Percentiles rank a stretch among this genome's conserved stretches.
Evolutionary conservation across 1,140 invertebrate genomes (phyloP).

Genomic region (Episyrphus balteatus): DNA sequence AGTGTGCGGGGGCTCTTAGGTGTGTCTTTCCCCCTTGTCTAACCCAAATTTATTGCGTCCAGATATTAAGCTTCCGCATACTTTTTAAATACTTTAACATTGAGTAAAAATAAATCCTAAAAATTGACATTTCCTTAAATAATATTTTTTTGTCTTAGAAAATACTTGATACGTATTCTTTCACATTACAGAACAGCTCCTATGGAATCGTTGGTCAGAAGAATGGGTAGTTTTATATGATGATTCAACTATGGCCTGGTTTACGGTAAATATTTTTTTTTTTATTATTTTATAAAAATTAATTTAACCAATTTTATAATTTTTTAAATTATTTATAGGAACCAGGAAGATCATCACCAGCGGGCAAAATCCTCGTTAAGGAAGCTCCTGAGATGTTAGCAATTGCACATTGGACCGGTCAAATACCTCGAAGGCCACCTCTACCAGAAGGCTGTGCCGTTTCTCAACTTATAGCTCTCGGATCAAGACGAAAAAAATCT

Average conservation of each 20-base stretch:
- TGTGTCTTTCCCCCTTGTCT: too few species aligned
- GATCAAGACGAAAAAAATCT: constrained; percentile 44
- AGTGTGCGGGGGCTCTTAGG: too few species aligned
- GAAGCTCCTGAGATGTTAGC: constrained; percentile 67
- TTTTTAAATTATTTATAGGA: constrained; percentile 10
- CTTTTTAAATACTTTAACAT: too few species aligned
- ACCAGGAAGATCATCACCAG: constrained; percentile 30
- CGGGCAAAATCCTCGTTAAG: constrained; percentile 46
- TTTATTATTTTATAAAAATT: background rate
- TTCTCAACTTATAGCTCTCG: constrained; percentile 59
- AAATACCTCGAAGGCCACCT: constrained; percentile 55
- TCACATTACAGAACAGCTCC: constrained; percentile 51
- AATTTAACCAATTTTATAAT: background rate
- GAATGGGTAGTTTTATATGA: constrained; percentile 71
- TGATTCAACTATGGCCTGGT: constrained; percentile 68
- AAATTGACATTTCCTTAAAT: background rate
- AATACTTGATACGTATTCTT: too few species aligned
- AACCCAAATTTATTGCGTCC: too few species aligned
- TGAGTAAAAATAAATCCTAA: too few species aligned
- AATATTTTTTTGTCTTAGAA: constrained; percentile 1
- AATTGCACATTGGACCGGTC: constrained; percentile 60
- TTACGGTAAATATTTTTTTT: constrained; percentile 43
- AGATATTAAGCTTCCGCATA: too few species aligned
- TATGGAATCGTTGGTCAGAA: constrained; percentile 67
- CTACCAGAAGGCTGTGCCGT: constrained; percentile 52